Conservation (phyloP, 2,797 vertebrate genomes). For the Smutsia gigantea region DNA sequence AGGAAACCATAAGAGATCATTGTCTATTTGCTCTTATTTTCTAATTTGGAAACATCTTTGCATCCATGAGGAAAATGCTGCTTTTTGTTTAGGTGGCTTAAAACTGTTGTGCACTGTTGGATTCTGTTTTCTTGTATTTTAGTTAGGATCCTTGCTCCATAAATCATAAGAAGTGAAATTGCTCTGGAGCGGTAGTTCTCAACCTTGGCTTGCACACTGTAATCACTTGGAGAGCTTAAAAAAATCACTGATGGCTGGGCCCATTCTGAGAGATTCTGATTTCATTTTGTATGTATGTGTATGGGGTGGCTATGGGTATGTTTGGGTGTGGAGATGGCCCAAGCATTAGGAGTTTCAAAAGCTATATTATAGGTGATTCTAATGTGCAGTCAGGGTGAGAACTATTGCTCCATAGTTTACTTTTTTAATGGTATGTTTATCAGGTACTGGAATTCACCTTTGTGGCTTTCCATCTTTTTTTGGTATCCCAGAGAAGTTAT, state of each 20-base stretch:
- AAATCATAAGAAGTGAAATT: conserved; percentile 27
- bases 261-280: background rate
- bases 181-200: background rate
- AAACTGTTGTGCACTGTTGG: background rate
- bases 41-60: conserved; percentile 19
- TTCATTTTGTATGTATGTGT: background rate
- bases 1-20: background rate
- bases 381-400: background rate
- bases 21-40: conserved; percentile 33
- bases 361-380: background rate
- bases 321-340: background rate
- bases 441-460: background rate
- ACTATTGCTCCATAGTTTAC: background rate
- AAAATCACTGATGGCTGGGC: background rate
- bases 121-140: conserved; percentile 50
- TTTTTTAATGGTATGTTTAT: background rate
- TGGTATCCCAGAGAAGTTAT: background rate
- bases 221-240: background rate
- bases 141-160: too few relatives aligned
- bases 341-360: conserved; percentile 7
- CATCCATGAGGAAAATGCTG: conserved; percentile 45
- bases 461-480: background rate
- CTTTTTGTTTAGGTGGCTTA: conserved; percentile 4
- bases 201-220: background rate
- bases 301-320: too few relatives aligned